Conservation (phyloP, 2,113 vertebrate genomes). For the Shinisaurus crocodilurus region DNA sequence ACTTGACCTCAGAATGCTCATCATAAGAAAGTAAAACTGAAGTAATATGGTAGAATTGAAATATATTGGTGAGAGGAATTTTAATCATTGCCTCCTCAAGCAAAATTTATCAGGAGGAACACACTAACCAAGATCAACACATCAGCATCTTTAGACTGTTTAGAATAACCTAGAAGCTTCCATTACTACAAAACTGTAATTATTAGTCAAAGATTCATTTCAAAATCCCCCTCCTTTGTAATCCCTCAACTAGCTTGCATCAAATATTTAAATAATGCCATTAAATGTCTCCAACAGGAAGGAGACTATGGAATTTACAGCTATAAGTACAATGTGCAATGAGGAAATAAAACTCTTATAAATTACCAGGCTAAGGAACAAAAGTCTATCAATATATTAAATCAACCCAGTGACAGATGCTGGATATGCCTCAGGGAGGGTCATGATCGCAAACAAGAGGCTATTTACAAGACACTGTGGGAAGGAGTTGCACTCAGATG, state of each 20-base stretch:
- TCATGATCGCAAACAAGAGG: constrained; percentile 71
- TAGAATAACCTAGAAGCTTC: constrained; percentile 72
- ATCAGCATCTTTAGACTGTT: constrained; percentile 68
- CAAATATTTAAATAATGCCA: constrained; percentile 73
- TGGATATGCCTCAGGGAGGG: constrained; percentile 70
- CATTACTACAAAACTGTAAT: constrained; percentile 63
- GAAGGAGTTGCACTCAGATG: constrained; percentile 72
- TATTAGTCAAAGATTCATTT: constrained; percentile 73
- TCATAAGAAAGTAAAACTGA: constrained; percentile 44
- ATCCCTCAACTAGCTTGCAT: constrained; percentile 80
- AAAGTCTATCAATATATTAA: constrained; percentile 81
- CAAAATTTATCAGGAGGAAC: constrained; percentile 74
- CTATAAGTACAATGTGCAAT: constrained; percentile 72
- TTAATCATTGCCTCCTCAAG: constrained; percentile 80
- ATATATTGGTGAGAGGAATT: constrained; percentile 72
- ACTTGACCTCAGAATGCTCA: neutral
- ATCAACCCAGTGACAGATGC: constrained; percentile 82
- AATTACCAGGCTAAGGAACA: constrained; percentile 81
- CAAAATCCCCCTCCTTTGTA: constrained; percentile 71
- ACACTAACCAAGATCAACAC: constrained; percentile 72
- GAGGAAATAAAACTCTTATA: constrained; percentile 72
- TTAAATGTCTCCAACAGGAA: constrained; percentile 67
- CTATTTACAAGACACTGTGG: constrained; percentile 82
- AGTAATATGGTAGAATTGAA: constrained; percentile 63
- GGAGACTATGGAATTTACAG: constrained; percentile 71